Conservation (phyloP, 2,113 vertebrate species). For the Crypturellus undulatus region DNA sequence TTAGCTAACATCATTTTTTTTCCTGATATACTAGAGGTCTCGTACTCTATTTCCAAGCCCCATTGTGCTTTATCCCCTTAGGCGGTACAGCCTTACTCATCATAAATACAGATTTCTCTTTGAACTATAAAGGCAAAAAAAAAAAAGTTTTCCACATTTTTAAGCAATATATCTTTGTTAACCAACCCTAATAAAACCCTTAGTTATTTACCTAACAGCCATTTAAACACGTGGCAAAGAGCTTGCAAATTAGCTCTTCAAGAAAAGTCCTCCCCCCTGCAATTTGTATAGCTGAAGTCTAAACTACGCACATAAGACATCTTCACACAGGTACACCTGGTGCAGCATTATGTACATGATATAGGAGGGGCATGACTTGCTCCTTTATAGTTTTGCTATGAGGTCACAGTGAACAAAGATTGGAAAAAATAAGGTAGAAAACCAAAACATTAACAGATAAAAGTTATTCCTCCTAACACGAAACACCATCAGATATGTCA, state of each 20-base stretch:
- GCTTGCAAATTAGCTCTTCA: background rate
- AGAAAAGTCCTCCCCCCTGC: fast-evolving
- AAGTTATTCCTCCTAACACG: background rate
- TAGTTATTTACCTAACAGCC: slow-evolving; percentile 48
- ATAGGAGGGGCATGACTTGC: background rate
- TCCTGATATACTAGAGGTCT: background rate
- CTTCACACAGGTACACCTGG: background rate
- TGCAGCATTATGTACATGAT: fast-evolving
- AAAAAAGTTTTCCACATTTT: slow-evolving; percentile 33
- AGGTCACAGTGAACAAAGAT: background rate
- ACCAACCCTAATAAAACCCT: slow-evolving; percentile 23
- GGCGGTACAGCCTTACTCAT: slow-evolving; percentile 25
- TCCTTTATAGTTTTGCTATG: background rate
- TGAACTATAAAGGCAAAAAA: slow-evolving; percentile 39
- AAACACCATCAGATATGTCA: background rate
- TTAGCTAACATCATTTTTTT: background rate
- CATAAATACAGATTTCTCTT: slow-evolving; percentile 40
- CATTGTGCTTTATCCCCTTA: background rate
- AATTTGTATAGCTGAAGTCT: background rate
- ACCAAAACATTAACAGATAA: background rate
- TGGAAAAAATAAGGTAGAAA: background rate
- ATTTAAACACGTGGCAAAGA: slow-evolving; percentile 18
- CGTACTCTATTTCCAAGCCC: slow-evolving; percentile 9
- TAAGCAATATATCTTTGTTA: slow-evolving; percentile 27
- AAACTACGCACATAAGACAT: background rate